A percentile compares a stretch with the other conserved stretches of the same genome.
These are phyloP conservation scores for Napeogenes inachia DNA, from an alignment of 2,888 invertebrate species.

Conservation along the genomic window DNA sequence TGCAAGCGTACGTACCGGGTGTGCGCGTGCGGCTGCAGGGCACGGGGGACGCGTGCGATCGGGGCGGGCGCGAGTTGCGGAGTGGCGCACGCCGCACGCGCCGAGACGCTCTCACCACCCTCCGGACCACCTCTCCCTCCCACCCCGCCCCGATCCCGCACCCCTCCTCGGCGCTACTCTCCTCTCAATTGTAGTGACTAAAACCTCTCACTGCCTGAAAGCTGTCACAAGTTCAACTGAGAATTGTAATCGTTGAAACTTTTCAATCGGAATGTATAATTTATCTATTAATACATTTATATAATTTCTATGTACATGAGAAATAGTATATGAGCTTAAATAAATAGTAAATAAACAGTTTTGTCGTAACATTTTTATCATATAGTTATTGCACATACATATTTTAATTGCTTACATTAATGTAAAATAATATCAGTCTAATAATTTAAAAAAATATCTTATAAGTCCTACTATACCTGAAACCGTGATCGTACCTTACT, in stretches of 20 bases:
- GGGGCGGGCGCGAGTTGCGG: constrained; percentile 56
- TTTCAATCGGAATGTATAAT: background rate
- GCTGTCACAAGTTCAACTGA: constrained; percentile 13
- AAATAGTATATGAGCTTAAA: too few species aligned
- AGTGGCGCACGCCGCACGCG: constrained; percentile 41
- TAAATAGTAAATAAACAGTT: too few species aligned
- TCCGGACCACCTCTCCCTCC: constrained; percentile 23
- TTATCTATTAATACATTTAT: too few species aligned
- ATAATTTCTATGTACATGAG: too few species aligned
- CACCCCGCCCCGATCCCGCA: constrained; percentile 8
- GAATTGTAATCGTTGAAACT: background rate
- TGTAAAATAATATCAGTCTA: too few species aligned
- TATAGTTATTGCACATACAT: too few species aligned
- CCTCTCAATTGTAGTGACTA: constrained; percentile 6
- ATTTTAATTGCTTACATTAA: too few species aligned
- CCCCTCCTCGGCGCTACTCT: constrained; percentile 2
- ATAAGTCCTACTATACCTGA: too few species aligned
- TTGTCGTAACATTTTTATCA: too few species aligned
- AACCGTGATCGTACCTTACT: too few species aligned
- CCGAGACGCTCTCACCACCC: constrained; percentile 23
- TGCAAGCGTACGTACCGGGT: constrained; percentile 53
- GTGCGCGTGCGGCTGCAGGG: constrained; percentile 34
- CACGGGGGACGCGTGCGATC: constrained; percentile 52
- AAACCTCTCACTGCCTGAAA: constrained; percentile 14
- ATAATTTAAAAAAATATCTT: too few species aligned